Percentiles rank a stretch among this genome's conserved stretches.
Conservation (phyloP, 2,888 invertebrate genomes). For the Caenorhabditis sp. region DNA sequence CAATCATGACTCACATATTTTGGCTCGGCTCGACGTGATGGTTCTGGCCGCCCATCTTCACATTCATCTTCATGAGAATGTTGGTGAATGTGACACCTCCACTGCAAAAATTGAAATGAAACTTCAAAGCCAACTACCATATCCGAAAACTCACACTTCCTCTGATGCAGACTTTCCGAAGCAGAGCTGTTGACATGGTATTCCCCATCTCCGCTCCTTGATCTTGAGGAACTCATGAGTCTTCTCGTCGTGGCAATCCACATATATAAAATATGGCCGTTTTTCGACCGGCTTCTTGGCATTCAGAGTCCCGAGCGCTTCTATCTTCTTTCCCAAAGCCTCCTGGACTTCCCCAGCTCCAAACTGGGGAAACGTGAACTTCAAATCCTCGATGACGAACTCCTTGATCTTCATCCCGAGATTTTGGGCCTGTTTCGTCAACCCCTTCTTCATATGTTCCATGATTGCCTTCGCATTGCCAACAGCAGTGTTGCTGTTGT, state of each 20-base stretch:
- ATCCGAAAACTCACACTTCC: constrained; percentile 10
- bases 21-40: constrained; percentile 44
- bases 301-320: too few species aligned
- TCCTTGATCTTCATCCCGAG: neutral
- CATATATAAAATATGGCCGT: neutral
- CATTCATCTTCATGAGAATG: constrained; percentile 61
- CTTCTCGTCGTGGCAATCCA: neutral
- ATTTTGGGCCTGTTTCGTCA: neutral
- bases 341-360: too few species aligned
- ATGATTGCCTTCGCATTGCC: neutral
- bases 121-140: neutral
- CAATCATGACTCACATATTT: constrained; percentile 12
- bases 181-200: constrained; percentile 57
- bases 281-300: neutral
- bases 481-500: neutral
- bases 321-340: neutral
- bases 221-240: constrained; percentile 56
- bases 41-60: constrained; percentile 60
- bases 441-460: neutral
- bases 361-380: too few species aligned
- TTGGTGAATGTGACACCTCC: constrained; percentile 17
- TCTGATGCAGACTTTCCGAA: constrained; percentile 28
- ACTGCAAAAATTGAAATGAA: constrained; percentile 19
- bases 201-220: constrained; percentile 35
- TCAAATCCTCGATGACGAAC: constrained; percentile 1